These are phyloP conservation scores for Hippopotamyrus pictus DNA, from an alignment of 2,797 vertebrate species.

Conservation along the genomic window DNA sequence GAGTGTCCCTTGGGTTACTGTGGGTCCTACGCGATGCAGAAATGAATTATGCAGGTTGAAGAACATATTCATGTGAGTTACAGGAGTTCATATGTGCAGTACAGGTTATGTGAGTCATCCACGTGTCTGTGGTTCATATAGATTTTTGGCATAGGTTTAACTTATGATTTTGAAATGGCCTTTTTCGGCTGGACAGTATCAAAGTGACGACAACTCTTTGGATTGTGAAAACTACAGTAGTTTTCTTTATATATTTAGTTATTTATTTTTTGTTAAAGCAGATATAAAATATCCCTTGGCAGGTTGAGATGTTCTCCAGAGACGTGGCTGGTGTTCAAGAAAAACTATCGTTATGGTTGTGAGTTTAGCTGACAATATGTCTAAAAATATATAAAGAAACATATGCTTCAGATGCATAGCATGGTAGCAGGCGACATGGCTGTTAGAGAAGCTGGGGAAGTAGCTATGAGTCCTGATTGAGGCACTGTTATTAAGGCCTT, in stretches of 20 bases:
- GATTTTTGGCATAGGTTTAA: not conserved
- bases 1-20: not conserved
- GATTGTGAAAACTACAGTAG: not conserved
- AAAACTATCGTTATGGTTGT: not conserved
- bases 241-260: not conserved
- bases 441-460: not conserved
- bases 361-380: not conserved
- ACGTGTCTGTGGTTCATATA: not conserved
- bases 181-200: not conserved
- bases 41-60: not conserved
- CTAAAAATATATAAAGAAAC: not conserved
- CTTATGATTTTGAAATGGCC: not conserved
- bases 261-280: not conserved
- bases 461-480: not conserved
- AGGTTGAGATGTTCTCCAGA: not conserved
- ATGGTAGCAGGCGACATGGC: not conserved
- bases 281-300: not conserved
- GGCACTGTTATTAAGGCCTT: not conserved
- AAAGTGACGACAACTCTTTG: not conserved
- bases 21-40: not conserved
- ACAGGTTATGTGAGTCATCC: not conserved
- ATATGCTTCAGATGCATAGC: not conserved
- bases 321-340: not conserved
- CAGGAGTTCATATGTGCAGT: not conserved
- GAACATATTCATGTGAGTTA: not conserved